These are phyloP conservation scores for Grallaria varia DNA, from an alignment of 2,113 vertebrate species.

Conservation along the genomic window DNA sequence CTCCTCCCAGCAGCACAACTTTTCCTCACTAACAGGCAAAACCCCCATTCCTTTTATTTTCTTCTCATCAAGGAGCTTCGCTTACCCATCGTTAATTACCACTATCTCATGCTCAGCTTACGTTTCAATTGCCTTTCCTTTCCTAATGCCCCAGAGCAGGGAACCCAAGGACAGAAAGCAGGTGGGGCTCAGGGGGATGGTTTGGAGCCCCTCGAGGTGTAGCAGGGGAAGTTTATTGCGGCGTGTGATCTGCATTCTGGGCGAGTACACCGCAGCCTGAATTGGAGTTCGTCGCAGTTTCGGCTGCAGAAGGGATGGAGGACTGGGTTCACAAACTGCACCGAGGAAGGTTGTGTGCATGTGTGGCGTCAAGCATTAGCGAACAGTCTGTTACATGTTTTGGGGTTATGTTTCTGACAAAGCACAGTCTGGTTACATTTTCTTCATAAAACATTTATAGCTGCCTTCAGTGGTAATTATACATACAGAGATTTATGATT, in stretches of 20 bases:
- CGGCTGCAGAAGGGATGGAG: constrained; percentile 47
- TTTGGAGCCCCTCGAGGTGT: neutral
- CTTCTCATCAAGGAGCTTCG: neutral
- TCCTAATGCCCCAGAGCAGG: too few species aligned
- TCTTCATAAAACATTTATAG: constrained; percentile 72
- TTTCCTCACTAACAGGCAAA: neutral
- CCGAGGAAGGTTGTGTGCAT: constrained; percentile 46
- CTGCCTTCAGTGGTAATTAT: constrained; percentile 71
- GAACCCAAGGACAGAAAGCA: neutral
- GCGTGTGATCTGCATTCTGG: neutral
- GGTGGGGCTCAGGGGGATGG: fast-evolving
- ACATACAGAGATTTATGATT: constrained; percentile 72
- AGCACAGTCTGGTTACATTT: constrained; percentile 61
- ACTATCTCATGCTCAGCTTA: neutral
- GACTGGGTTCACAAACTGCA: constrained; percentile 18
- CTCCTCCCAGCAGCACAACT: neutral
- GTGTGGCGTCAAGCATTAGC: constrained; percentile 54
- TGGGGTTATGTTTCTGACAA: constrained; percentile 68
- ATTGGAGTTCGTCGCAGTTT: neutral
- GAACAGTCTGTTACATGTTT: constrained; percentile 55
- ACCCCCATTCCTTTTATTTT: neutral
- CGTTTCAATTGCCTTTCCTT: neutral
- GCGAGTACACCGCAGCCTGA: neutral
- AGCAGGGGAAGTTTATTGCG: neutral
- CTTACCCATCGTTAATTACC: neutral